phyloP scores from a whole-genome alignment of 92 coral and sea anemone species.

The Umimayanthus chanpuru region DNA sequence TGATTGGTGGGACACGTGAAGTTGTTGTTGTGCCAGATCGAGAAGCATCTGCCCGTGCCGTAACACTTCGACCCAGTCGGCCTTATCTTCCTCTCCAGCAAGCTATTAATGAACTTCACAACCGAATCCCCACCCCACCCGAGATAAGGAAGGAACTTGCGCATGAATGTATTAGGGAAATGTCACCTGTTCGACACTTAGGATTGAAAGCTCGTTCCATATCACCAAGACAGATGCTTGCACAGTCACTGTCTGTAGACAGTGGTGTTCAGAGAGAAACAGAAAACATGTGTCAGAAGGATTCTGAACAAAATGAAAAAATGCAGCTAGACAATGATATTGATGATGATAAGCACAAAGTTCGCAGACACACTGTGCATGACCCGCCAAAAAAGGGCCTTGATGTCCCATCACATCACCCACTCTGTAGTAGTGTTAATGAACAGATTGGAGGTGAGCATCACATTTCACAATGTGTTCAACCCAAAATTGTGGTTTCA shows the following conservation, averaged over 20 bases:
- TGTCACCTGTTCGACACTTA: slow-evolving; percentile 81
- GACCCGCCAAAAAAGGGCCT: slow-evolving; percentile 76
- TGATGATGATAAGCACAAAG: slow-evolving; percentile 63
- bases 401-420: slow-evolving; percentile 73
- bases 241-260: slow-evolving; percentile 64
- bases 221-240: slow-evolving; percentile 73
- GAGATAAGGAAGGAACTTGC: slow-evolving; percentile 96
- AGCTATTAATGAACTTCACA: slow-evolving; percentile 88
- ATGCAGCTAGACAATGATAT: slow-evolving; percentile 31
- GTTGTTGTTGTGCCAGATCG: slow-evolving; percentile 62
- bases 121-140: slow-evolving; percentile 97
- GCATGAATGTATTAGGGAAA: slow-evolving; percentile 83
- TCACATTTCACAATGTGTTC: slow-evolving; percentile 19
- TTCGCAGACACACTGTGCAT: slow-evolving; percentile 90
- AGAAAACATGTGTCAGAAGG: not conserved
- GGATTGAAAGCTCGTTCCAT: slow-evolving; percentile 67
- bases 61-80: slow-evolving; percentile 70
- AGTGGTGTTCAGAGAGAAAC: slow-evolving; percentile 61
- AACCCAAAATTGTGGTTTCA: slow-evolving; percentile 82
- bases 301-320: slow-evolving; percentile 29
- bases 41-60: slow-evolving; percentile 59
- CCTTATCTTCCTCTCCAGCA: slow-evolving; percentile 84
- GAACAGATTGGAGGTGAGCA: slow-evolving; percentile 57
- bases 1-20: slow-evolving; percentile 71
- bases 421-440: slow-evolving; percentile 57